Evolutionary conservation across 2,797 vertebrate species (phyloP), one percentile per base, ranked within the genome.

Genomic region (Tapera naevia): DNA sequence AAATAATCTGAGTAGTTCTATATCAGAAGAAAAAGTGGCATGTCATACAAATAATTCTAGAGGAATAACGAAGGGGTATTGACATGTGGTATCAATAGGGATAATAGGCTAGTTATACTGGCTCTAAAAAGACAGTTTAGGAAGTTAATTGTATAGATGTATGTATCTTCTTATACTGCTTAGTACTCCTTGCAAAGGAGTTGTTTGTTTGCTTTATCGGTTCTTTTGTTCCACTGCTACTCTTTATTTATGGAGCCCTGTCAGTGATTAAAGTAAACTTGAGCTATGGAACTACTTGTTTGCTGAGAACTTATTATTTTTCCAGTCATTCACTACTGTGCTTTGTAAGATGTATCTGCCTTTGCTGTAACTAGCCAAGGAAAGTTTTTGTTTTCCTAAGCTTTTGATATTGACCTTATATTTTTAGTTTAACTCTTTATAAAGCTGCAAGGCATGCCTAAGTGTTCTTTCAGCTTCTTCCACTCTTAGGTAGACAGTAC

Each of bases 11-110:
- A 64, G 23, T 37, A 43, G 16, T 30, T 43, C 4, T 28, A 9
- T 69, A 43, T 37, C 0, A 3, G 15, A 19, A 19, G 11, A 3
- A n/a, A 71, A 48, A 46, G 43, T 1, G 17, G 1, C 48, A 32
- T 69, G 33, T 87, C 7, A 37, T 85, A n/a, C 8, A 32, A 65
- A 41, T 23, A 80, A 3, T 39, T 67, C 58, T 37, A 25, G 2
- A 51, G 35, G 80, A 83, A 35, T 46, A 25, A 35, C 46, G 19
- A 41, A 24, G n/a, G 7, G 7, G 5, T 25, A n/a, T 45, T 80
- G 41, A 37, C 4, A 3, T 18, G 9, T 16, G 32, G 3, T 30
- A 8, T 71, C 41, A 71, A 1, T 45, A 79, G 33, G 33, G 14
- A 46, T 61, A 67, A 35, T 17, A 62, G 33, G 17, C 5, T 60